phyloP scores from a whole-genome alignment of 2,797 vertebrate species.

The Sebastes jordani region DNA sequence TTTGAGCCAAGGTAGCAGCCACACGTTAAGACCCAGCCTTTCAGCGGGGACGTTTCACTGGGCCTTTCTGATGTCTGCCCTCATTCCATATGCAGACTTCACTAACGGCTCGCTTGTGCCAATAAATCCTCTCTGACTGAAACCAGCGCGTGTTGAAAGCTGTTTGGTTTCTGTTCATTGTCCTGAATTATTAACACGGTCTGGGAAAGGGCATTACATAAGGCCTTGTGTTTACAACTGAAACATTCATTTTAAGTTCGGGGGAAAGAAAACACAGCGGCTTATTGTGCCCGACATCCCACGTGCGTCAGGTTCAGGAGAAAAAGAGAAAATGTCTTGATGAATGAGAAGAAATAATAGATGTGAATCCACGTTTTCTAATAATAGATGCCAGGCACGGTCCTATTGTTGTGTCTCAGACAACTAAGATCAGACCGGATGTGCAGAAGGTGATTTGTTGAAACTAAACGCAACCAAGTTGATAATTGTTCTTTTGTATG shows the following conservation, averaged over 20 bases:
- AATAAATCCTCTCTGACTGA: constrained; percentile 70
- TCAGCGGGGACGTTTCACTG: constrained; percentile 34
- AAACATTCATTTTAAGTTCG: constrained; percentile 66
- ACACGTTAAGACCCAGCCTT: constrained; percentile 34
- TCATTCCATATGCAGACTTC: constrained; percentile 60
- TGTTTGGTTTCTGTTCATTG: constrained; percentile 68
- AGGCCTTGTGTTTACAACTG: constrained; percentile 69
- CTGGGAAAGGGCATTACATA: constrained; percentile 72
- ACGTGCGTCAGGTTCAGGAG: constrained; percentile 46
- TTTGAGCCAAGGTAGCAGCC: constrained; percentile 19
- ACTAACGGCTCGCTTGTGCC: constrained; percentile 39
- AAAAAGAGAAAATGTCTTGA: constrained; percentile 41
- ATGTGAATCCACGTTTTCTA: constrained; percentile 71
- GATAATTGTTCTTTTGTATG: background rate
- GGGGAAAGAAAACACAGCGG: constrained; percentile 38
- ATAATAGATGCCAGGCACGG: constrained; percentile 67
- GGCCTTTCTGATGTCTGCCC: constrained; percentile 31
- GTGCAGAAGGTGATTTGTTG: constrained; percentile 29
- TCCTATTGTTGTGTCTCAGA: constrained; percentile 50
- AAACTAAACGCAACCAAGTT: constrained; percentile 3
- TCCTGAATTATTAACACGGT: constrained; percentile 77
- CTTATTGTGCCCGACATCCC: constrained; percentile 60
- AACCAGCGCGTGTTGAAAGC: constrained; percentile 58
- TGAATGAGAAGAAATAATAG: constrained; percentile 68
- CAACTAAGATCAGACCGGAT: constrained; percentile 40